Evolutionary conservation across 2,888 invertebrate species (phyloP), one percentile per base, ranked within the genome.

Genomic region (Caenorhabditis virilis): DNA sequence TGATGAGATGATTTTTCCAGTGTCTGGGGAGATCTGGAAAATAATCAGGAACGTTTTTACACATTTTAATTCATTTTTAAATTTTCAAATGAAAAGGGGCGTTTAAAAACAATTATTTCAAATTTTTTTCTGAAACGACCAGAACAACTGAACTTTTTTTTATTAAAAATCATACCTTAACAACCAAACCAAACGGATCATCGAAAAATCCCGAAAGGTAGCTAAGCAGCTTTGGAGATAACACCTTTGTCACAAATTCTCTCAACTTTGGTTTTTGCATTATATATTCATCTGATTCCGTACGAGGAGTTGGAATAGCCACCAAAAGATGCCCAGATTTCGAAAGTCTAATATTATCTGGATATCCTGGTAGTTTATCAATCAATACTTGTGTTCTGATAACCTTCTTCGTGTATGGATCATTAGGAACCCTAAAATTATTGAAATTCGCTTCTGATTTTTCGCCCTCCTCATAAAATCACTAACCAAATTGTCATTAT

Each of bases 331-430:
- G 48, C 5, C 63, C 53, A 1, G 30, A 20, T 9, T 9, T 39
- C 13, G 13, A 20, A 9, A 58, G 51, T 20, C 76, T 59, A 22
- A 76, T 53, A 39, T 74, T 76, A 51, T 76, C 76, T 0, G 76
- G 76, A 60, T 74, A 76, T 22, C 76, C 76, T 25, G 76, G 73
- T 11, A 76, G 55, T 23, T 61, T 65, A 15, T 76, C 76, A 2
- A 69, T 58, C 1, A 74, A 42, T 2, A 65, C 51, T 15, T 45
- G 18, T n/a, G 57, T 47, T 35, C 57, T 50, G 20, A 58, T 35
- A 11, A 61, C 42, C 22, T 59, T 59, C 0, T 59, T 64, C 30
- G 70, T 69, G 39, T 55, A 64, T 22, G 59, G 64, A 50, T 64
- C 64, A 2, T 36, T 30, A 1, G 64, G 59, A 33, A 55, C 63